Evolutionary conservation across 2,888 invertebrate species (phyloP), one percentile per base, ranked within the genome.

Genomic region (Phortica okadai): DNA sequence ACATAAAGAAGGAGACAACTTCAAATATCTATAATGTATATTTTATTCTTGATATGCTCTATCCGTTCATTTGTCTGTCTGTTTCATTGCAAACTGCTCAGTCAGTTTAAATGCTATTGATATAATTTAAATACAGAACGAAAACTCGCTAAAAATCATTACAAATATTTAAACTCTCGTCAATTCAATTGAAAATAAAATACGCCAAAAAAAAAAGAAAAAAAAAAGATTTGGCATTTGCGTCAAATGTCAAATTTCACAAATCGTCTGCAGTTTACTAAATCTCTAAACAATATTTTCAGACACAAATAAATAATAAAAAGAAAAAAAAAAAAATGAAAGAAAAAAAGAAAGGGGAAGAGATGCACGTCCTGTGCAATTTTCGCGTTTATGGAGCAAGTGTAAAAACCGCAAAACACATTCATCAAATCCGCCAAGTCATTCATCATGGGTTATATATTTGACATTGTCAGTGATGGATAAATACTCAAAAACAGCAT

Each of bases 361-460:
- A 67, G 74, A 78, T 16, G 21, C 75, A 59, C 41, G 58, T 62
- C 58, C 16, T 62, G 7, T 14, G 62, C 11, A 33, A 16, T 72
- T 54, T 41, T 72, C 6, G 16, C 41, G 73, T 50, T 21, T 54
- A 73, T 50, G 62, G 73, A 76, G 66, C 62, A 82, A 77, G 78
- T 80, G 81, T n/a, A 80, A 83, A 83, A 86, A 88, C 89, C 85
- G 83, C 86, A 85, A 87, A 87, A 85, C 87, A 87, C 86, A 86
- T 86, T 87, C 88, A 86, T 86, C 86, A 86, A 89, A 88, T 86
- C 87, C 89, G 84, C 82, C 79, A 80, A 88, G 88, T 85, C 86
- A 86, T 86, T 89, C 86, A 86, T 86, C 86, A 86, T 88, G 88
- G 83, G 89, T 88, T 86, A 86, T 86, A 86, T 88, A 86, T 86